Conservation (phyloP, 2,888 invertebrate genomes). For the Conchocele bisecta region DNA sequence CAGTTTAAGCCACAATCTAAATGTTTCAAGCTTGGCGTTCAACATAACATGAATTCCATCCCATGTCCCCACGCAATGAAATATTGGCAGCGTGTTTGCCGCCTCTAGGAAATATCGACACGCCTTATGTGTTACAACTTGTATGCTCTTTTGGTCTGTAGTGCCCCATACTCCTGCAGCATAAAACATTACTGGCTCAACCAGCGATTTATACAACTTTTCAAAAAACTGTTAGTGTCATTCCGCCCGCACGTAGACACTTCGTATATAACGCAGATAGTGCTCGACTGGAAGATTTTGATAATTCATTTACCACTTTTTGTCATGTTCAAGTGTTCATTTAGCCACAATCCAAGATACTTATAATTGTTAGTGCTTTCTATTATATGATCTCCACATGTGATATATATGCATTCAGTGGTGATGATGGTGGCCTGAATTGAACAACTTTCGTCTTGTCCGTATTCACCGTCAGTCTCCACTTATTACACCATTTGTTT, state of each 20-base stretch:
- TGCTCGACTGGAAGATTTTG: slow-evolving; percentile 26
- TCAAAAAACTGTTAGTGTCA: no score
- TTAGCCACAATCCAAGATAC: slow-evolving; percentile 17
- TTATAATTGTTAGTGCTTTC: not conserved
- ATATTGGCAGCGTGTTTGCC: no score
- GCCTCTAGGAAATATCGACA: no score
- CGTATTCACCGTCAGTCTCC: slow-evolving; percentile 12
- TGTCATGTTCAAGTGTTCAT: slow-evolving; percentile 10
- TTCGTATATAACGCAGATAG: slow-evolving; percentile 4
- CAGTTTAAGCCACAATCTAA: no score
- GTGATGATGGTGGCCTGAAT: not conserved
- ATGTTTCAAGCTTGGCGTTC: no score
- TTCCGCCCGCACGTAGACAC: slow-evolving; percentile 4
- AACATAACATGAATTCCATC: no score
- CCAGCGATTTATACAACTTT: no score
- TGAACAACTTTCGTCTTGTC: slow-evolving; percentile 21
- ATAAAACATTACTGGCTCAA: no score
- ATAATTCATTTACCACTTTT: slow-evolving; percentile 2
- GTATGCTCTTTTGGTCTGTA: no score
- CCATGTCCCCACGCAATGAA: no score
- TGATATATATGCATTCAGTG: not conserved
- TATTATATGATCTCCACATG: not conserved
- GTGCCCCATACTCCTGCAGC: no score
- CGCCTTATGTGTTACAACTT: no score
- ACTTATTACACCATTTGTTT: slow-evolving; percentile 10